phyloP scores from a whole-genome alignment of 2,888 invertebrate genomes.

The Cylloceria caligata region DNA sequence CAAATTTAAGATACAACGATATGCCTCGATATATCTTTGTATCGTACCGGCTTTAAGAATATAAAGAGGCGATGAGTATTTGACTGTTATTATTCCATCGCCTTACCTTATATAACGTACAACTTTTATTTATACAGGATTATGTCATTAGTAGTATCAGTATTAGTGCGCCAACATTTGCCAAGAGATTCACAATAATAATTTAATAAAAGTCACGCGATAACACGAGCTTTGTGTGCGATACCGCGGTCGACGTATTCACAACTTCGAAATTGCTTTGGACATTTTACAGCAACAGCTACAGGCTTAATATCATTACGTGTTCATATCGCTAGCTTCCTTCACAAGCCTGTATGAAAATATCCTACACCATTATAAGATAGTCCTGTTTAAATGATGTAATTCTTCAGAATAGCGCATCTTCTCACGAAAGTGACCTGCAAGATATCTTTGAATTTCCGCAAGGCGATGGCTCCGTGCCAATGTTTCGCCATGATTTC shows the following conservation, averaged over 20 bases:
- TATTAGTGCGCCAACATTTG: not conserved
- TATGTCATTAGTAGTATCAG: not conserved
- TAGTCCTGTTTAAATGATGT: not conserved
- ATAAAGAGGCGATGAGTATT: too few relatives aligned
- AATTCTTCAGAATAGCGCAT: not conserved
- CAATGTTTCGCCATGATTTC: not conserved
- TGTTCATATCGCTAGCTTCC: not conserved
- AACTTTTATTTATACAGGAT: not conserved
- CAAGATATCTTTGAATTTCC: not conserved
- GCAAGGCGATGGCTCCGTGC: not conserved
- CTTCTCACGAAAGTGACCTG: not conserved
- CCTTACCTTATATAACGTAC: not conserved
- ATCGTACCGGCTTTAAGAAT: too few relatives aligned
- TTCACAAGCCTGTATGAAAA: not conserved
- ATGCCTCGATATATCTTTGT: too few relatives aligned
- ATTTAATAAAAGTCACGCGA: not conserved
- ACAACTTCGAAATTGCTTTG: conserved; percentile 2
- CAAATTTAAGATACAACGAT: too few relatives aligned
- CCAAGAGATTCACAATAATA: not conserved
- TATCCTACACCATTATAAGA: conserved; percentile 1
- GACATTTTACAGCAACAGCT: not conserved
- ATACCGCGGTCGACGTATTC: conserved; percentile 1
- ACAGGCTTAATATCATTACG: conserved; percentile 12
- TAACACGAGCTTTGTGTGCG: not conserved
- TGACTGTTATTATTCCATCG: not conserved